Conservation (phyloP, 2,888 invertebrate genomes). For the Pantelozetes paolii region DNA sequence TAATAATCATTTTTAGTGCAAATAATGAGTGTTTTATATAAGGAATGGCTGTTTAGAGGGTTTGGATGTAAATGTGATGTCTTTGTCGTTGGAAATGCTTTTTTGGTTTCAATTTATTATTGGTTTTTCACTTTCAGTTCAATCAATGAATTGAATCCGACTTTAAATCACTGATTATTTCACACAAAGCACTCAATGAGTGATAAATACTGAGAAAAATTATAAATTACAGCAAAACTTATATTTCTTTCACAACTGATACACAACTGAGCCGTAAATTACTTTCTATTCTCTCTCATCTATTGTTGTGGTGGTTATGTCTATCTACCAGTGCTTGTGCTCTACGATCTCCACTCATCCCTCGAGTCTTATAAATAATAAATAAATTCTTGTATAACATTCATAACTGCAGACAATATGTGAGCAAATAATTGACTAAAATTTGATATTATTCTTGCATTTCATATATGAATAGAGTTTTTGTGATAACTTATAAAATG, state of each 20-base stretch:
- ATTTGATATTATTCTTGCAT: neutral
- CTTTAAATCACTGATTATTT: no score
- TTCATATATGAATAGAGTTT: no score
- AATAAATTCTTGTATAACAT: neutral
- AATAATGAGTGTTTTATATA: neutral
- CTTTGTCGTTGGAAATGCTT: no score
- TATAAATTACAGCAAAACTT: slow-evolving; percentile 1
- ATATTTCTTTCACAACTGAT: no score
- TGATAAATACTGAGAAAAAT: no score
- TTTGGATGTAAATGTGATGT: no score
- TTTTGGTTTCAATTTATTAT: no score
- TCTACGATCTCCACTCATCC: neutral
- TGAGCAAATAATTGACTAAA: neutral
- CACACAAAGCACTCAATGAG: no score
- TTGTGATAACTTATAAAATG: no score
- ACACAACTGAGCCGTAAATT: neutral
- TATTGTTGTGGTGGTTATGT: neutral
- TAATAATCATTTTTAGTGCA: slow-evolving; percentile 11
- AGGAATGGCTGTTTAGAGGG: neutral
- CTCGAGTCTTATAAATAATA: slow-evolving; percentile 10
- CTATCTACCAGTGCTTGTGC: neutral
- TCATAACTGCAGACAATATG: neutral
- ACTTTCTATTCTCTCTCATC: no score
- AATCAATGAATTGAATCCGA: no score
- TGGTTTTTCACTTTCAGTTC: no score